A percentile compares a stretch with the other conserved stretches of the same genome.
phyloP scores from a whole-genome alignment of 2,888 invertebrate species.

The Netelia virgata region DNA sequence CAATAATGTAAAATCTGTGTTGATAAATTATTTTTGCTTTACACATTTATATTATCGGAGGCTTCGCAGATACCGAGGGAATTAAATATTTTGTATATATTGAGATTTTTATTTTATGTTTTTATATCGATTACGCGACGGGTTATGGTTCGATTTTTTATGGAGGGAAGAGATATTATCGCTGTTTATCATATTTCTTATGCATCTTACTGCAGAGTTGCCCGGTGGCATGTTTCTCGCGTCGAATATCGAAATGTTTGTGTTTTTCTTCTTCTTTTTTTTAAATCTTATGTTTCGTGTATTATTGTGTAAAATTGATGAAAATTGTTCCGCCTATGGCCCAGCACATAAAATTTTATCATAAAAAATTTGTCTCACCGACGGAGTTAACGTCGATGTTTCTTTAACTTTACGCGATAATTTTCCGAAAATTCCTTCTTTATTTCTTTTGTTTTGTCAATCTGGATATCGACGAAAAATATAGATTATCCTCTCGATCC shows the following conservation, averaged over 20 bases:
- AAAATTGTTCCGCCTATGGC: constrained; percentile 26
- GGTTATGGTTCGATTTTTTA: constrained; percentile 38
- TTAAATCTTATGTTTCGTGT: constrained; percentile 24
- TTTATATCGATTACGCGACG: constrained; percentile 14
- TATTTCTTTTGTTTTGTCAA: constrained; percentile 20
- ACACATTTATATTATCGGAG: constrained; percentile 41
- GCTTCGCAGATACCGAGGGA: constrained; percentile 26
- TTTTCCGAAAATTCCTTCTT: constrained; percentile 27
- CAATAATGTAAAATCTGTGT: constrained; percentile 24
- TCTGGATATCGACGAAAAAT: constrained; percentile 53
- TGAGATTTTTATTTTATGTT: constrained; percentile 8
- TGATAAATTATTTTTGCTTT: constrained; percentile 36
- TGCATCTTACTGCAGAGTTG: constrained; percentile 16
- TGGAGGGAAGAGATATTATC: constrained; percentile 33
- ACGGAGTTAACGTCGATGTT: constrained; percentile 30
- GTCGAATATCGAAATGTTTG: constrained; percentile 57
- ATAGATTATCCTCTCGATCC: constrained; percentile 20
- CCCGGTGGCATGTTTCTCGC: constrained; percentile 2
- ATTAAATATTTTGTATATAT: constrained; percentile 33
- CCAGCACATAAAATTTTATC: constrained; percentile 25
- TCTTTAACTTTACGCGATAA: constrained; percentile 26
- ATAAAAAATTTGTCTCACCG: constrained; percentile 38
- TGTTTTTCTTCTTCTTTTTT: constrained; percentile 38
- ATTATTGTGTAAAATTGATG: constrained; percentile 48
- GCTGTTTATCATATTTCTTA: constrained; percentile 19